A percentile compares a stretch with the other conserved stretches of the same genome.
These are phyloP conservation scores for Halisarca cf. caerulea DNA, from an alignment of 37 sponge, comb jelly and placozoan genomes.

Conservation along the genomic window DNA sequence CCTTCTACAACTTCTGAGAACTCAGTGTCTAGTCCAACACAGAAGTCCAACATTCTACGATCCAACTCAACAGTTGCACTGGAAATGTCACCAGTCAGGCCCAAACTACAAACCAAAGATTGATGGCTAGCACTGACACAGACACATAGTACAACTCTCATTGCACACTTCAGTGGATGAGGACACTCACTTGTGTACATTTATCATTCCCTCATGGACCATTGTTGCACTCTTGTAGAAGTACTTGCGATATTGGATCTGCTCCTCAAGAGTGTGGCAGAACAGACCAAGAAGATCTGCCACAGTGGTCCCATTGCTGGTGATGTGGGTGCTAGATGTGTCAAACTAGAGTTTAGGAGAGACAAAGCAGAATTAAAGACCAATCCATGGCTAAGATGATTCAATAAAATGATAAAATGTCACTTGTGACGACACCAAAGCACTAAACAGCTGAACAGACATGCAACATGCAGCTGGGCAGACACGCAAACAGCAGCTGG, in stretches of 20 bases:
- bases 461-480: background rate
- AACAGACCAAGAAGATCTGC: constrained; percentile 75
- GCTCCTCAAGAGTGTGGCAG: constrained; percentile 58
- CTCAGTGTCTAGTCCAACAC: constrained; percentile 88
- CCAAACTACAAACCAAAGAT: constrained; percentile 21
- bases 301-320: constrained; percentile 43
- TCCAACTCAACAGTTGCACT: constrained; percentile 80
- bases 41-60: constrained; percentile 86
- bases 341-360: constrained; percentile 4
- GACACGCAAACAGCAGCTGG: background rate
- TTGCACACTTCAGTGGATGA: no score
- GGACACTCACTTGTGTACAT: constrained; percentile 58
- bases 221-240: constrained; percentile 80
- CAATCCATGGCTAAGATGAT: background rate
- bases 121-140: no score
- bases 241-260: constrained; percentile 74
- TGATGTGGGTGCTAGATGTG: constrained; percentile 21
- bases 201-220: constrained; percentile 79
- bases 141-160: no score
- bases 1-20: constrained; percentile 89
- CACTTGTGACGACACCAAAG: no score
- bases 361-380: background rate
- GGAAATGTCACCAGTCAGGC: constrained; percentile 76
- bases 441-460: background rate
- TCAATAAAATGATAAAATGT: background rate